phyloP scores from a whole-genome alignment of 2,113 vertebrate genomes.

The Sarotherodon lohbergeri region DNA sequence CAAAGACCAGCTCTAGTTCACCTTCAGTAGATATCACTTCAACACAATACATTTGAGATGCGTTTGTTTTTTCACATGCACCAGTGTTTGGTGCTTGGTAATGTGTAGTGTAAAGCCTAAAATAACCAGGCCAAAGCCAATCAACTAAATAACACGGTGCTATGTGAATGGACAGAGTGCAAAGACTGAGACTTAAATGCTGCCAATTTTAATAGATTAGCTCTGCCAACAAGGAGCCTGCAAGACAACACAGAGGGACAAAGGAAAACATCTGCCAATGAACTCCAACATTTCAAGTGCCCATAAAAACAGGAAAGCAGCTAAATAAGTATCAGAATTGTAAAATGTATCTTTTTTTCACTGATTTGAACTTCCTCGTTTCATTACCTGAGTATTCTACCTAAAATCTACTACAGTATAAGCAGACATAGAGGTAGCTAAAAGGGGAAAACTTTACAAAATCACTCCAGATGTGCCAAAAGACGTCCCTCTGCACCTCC shows the following conservation, averaged over 20 bases:
- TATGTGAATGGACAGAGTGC: not conserved
- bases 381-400: not conserved
- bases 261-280: not conserved
- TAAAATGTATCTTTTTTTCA: not conserved
- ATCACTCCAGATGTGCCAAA: not conserved
- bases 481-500: fast-evolving
- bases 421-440: not conserved
- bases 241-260: not conserved
- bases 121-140: not conserved
- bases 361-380: not conserved
- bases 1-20: not conserved
- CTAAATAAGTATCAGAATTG: not conserved
- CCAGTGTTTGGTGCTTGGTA: not conserved
- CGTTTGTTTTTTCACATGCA: not conserved
- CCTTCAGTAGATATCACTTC: not conserved
- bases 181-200: not conserved
- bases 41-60: not conserved
- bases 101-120: not conserved
- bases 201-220: not conserved
- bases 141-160: fast-evolving
- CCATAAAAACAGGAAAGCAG: not conserved
- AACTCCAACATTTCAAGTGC: not conserved
- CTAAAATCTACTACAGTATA: not conserved
- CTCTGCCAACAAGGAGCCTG: not conserved
- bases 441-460: not conserved